Evolutionary conservation across 2,113 vertebrate genomes (phyloP).

Genomic region (Actenoides lindsayi): DNA sequence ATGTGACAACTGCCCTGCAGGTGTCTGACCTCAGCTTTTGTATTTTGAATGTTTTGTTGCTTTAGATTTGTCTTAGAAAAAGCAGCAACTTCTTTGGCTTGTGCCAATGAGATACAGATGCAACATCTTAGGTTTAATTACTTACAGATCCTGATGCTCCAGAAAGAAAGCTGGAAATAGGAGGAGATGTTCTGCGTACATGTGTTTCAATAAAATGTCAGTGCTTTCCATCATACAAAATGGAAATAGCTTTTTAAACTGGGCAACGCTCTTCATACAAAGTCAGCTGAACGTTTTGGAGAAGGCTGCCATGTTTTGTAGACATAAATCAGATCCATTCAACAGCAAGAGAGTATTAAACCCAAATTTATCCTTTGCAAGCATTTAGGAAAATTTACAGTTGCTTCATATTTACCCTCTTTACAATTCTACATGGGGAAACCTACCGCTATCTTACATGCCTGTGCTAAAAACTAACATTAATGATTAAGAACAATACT

Average conservation of each 20-base stretch:
- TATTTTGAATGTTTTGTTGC: background rate
- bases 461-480: background rate
- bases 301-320: background rate
- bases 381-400: background rate
- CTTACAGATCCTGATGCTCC: background rate
- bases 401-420: background rate
- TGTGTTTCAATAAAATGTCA: background rate
- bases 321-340: background rate
- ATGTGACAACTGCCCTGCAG: accelerated
- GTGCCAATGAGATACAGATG: background rate
- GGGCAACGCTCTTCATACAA: background rate
- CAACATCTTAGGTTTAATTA: background rate
- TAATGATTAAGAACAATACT: background rate
- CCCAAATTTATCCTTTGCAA: background rate
- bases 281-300: background rate
- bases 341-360: background rate
- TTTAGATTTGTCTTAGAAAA: background rate
- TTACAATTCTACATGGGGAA: background rate
- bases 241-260: background rate
- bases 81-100: background rate
- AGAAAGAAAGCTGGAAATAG: background rate
- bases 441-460: background rate
- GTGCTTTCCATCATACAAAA: background rate
- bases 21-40: background rate
- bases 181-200: background rate